Evolutionary conservation across 2,113 vertebrate genomes (phyloP).

Genomic region (Ahaetulla prasina): DNA sequence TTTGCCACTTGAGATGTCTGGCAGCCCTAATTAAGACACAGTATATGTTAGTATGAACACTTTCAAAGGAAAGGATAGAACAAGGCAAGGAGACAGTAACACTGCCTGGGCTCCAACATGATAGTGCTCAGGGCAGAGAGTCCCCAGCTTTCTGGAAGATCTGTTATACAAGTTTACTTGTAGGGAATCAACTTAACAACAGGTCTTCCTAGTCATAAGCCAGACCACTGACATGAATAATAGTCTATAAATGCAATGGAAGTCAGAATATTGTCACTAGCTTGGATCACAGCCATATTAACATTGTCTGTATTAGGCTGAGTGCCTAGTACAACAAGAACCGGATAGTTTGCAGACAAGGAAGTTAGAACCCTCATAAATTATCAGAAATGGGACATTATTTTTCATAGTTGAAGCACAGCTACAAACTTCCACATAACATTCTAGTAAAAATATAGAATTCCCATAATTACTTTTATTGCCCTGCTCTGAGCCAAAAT

Average conservation of each 20-base stretch:
- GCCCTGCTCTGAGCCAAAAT: not conserved
- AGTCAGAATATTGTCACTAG: constrained; percentile 1
- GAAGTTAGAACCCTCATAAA: not conserved
- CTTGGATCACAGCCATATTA: not conserved
- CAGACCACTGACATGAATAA: not conserved
- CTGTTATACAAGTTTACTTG: not conserved
- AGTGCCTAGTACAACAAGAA: constrained; percentile 6
- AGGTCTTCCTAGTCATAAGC: not conserved
- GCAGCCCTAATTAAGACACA: not conserved
- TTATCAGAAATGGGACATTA: not conserved
- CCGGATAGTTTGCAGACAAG: not conserved
- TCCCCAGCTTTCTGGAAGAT: not conserved
- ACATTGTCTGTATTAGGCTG: constrained; percentile 1
- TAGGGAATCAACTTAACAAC: not conserved
- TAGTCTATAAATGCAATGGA: not conserved
- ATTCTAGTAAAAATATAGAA: not conserved
- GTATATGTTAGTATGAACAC: not conserved
- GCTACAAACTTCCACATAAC: not conserved
- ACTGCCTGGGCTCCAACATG: not conserved
- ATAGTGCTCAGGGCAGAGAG: not conserved
- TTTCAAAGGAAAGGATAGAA: not conserved
- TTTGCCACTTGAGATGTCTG: not conserved
- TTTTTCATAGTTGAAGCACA: not conserved
- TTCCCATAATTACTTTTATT: not conserved
- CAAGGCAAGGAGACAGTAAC: not conserved